Base-by-base conservation (phyloP, 1,140 invertebrate species). In the Caenorhabditis tropicalis region DNA sequence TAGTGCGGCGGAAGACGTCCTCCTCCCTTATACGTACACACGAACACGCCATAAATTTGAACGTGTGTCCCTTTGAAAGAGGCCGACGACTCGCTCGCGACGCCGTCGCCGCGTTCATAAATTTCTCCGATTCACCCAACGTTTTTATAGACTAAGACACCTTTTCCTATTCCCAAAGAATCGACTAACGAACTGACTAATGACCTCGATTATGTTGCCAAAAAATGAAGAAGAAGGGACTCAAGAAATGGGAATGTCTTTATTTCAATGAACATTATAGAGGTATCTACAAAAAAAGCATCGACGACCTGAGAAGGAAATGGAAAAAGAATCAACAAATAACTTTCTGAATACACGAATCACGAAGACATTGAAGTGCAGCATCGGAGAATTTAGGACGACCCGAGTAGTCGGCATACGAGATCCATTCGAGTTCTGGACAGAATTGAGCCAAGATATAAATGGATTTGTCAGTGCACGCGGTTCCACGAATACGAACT, bases 381-480 rank as follows among this genome's bases (percentile, higher is more conserved):
- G 85, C 70, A 31, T 90, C 89, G 46, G 84, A 89, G 70, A 90
- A 90, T 79, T 90, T 91, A 15, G 89, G 89, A 12, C 89, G 58
- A 27, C 82, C 82, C 29, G 89, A 91, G 79, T 89, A 91, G 60
- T 90, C 89, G 15, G 88, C 84, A 74, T 90, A 87, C 3, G 89
- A 88, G 43, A 90, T 89, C 89, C 89, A 90, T 85, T 90, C 89
- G 9, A 90, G 46, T 48, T 87, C 84, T 21, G 89, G 89, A 79
- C 89, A 90, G 58, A 87, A 91, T 85, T 91, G 89, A 10, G 89
- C 90, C 65, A 90, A 60, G 10, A 60, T 56, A 79, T 90, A 91
- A 46, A 90, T 43, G 27, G 84, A 87, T 58, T 91, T 90, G 82
- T 90, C 89, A 15, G 90, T 90, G 60, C 89, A 90, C 0, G 86